A percentile compares a stretch with the other conserved stretches of the same genome.
phyloP scores from a whole-genome alignment of 2,797 vertebrate genomes.

The Syngnathus acus region DNA sequence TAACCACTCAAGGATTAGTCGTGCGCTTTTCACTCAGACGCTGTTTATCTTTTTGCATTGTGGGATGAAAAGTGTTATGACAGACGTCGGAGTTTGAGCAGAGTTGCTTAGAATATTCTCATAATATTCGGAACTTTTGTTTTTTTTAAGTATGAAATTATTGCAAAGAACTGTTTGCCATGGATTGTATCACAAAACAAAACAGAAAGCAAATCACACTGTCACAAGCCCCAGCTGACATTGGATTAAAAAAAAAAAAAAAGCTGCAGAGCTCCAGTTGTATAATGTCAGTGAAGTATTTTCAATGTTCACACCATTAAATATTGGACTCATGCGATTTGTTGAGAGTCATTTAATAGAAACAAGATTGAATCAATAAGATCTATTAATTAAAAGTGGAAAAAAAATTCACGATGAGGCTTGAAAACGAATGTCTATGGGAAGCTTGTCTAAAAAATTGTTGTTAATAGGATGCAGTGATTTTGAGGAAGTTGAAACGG shows the following conservation, averaged over 20 bases:
- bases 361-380: background rate
- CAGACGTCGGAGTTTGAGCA: background rate
- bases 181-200: too few relatives aligned
- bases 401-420: background rate
- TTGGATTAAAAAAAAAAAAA: too few relatives aligned
- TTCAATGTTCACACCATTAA: background rate
- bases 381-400: background rate
- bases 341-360: background rate
- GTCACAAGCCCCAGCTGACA: too few relatives aligned
- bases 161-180: too few relatives aligned
- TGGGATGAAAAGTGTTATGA: constrained; percentile 11
- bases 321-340: background rate
- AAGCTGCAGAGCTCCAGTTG: too few relatives aligned
- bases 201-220: too few relatives aligned
- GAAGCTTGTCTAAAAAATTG: constrained; percentile 18
- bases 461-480: constrained; percentile 24
- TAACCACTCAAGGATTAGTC: constrained; percentile 32
- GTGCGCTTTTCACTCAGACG: background rate
- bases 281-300: too few relatives aligned
- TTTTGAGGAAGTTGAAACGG: background rate
- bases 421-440: constrained; percentile 12
- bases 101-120: background rate
- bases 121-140: too few relatives aligned
- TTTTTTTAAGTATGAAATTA: too few relatives aligned
- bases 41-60: constrained; percentile 1